Evolutionary conservation across 2,888 invertebrate species (phyloP), one percentile per base, ranked within the genome.

Genomic region (Cepaea hortensis): DNA sequence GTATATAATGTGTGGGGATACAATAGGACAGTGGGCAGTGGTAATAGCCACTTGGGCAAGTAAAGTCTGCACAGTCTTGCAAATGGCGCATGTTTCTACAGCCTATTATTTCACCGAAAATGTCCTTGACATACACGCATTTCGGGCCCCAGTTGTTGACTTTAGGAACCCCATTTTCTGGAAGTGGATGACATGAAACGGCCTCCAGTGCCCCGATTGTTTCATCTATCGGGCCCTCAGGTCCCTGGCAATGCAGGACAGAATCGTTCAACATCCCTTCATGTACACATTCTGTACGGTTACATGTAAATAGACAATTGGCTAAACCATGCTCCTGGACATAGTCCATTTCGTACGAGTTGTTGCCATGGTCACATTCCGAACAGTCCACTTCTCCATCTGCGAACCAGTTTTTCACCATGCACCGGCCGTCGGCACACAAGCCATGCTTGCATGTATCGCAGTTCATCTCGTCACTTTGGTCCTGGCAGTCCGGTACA

Each of bases 221-320:
- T 55, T 85, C 85, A 50, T 85, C 85, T 18, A 85, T 55, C 9
- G 61, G 85, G 4, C 85, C 85, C n/a, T 85, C 85, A 1, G 81
- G 81, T 0, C 85, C 85, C 0, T 3, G 15, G 50, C 85, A 85
- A 48, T 85, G 73, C 6, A 81, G 0, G 11, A 75, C n/a, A 0
- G 48, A 20, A 68, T 85, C 65, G 6, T 50, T 55, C 9, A 84
- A 65, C 80, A 70, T 68, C 1, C 3, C 1, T 5, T 50, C 13
- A 48, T 20, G 15, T 23, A 85, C 72, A 35, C 85, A 85, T 35
- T 79, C 73, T 7, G 72, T 80, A 6, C 80, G n/a, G 62, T 85
- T 85, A 61, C 85, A 85, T n/a, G 72, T 75, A 72, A 85, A 85
- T 0, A 80, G 61, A 48, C 82, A 81, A 35, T 85, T 23, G 23